Evolutionary conservation across 2,797 vertebrate species (phyloP), one percentile per base, ranked within the genome.

Genomic region (Neosalanx taihuensis): DNA sequence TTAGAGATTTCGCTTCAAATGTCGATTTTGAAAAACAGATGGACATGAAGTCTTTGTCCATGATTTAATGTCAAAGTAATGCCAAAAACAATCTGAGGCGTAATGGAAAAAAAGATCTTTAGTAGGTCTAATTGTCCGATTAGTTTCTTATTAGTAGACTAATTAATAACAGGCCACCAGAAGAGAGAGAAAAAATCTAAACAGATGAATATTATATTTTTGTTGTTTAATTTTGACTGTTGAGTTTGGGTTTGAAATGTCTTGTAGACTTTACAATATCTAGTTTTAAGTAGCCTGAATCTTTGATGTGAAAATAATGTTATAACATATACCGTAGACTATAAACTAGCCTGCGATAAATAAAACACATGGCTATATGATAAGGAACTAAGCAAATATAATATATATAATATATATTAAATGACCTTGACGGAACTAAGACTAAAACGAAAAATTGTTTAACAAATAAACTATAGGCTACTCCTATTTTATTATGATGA

Each of bases 11-110:
- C 68, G 76, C 81, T 85, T 87, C 83, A 88, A 46, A 74, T 87
- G 86, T 84, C 81, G 82, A 85, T 85, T 87, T 89, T 87, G 84
- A 89, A 87, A 91, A 91, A 88, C 92, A 92, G 89, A 91, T 92
- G 92, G 89, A 85, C 83, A 89, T 86, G 77, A 91, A 91, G 90
- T 91, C 86, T 88, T 69, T 72, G 67, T 72, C 29, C 69, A 79
- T 72, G 81, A 89, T 86, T 87, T 84, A 71, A 75, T 65, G 76
- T 81, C 83, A 75, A 78, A 73, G 35, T 72, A 57, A 76, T 76
- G 90, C 90, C 87, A 90, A 92, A 82, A 80, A 88, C 80, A 89
- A 91, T 79, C 74, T 35, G 49, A 59, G 76, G 75, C 81, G 69
- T 31, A 76, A 72, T 77, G 76, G 74, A 76, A 78, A 68, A 69